These are phyloP conservation scores for Rana temporaria DNA, from an alignment of 2,113 vertebrate species.

Conservation along the genomic window DNA sequence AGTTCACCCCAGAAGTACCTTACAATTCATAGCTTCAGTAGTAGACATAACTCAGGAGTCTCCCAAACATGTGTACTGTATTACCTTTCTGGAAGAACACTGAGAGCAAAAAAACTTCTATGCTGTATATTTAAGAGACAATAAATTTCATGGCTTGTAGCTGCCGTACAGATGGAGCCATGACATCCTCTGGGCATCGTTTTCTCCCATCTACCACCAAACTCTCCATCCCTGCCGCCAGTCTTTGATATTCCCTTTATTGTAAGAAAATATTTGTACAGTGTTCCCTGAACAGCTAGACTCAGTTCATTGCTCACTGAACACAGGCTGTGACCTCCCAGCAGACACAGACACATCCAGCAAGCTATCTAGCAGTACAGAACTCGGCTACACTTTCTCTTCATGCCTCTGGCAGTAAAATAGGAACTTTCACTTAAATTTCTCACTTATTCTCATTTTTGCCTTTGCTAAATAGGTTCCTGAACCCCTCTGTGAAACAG, in stretches of 20 bases:
- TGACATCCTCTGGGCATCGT: slow-evolving; percentile 49
- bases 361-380: slow-evolving; percentile 8
- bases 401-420: slow-evolving; percentile 24
- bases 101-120: slow-evolving; percentile 20
- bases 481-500: slow-evolving; percentile 18
- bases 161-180: slow-evolving; percentile 50
- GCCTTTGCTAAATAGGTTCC: slow-evolving; percentile 22
- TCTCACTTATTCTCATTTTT: slow-evolving; percentile 35
- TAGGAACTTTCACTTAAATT: slow-evolving; percentile 26
- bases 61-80: slow-evolving; percentile 12
- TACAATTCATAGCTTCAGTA: slow-evolving; percentile 14
- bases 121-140: slow-evolving; percentile 48
- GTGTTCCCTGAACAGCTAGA: slow-evolving; percentile 40
- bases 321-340: slow-evolving; percentile 28
- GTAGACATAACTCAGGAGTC: neutral
- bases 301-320: slow-evolving; percentile 49
- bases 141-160: slow-evolving; percentile 55
- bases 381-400: slow-evolving; percentile 31
- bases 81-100: slow-evolving; percentile 13
- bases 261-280: slow-evolving; percentile 52
- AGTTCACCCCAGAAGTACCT: neutral
- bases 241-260: slow-evolving; percentile 52
- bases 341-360: slow-evolving; percentile 32
- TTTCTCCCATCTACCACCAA: slow-evolving; percentile 42
- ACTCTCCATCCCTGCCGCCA: slow-evolving; percentile 10